These are phyloP conservation scores for Tragelaphus strepsiceros DNA, from an alignment of 2,113 vertebrate species.

Conservation along the genomic window DNA sequence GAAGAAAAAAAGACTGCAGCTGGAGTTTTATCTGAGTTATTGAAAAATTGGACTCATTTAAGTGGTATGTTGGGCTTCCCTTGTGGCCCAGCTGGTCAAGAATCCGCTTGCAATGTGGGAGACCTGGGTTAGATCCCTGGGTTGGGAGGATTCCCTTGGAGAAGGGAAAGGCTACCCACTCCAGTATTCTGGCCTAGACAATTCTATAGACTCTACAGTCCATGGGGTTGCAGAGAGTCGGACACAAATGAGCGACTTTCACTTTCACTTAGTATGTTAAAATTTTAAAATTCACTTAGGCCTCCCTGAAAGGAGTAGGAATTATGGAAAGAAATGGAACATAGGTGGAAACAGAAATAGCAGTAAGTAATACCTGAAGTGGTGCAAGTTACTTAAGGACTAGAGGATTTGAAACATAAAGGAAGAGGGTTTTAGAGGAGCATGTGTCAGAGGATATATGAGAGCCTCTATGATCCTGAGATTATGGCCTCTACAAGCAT, in stretches of 20 bases:
- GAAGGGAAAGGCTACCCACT: not conserved
- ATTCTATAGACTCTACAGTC: not conserved
- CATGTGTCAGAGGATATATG: not conserved
- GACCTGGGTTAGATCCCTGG: not conserved
- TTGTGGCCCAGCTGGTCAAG: not conserved
- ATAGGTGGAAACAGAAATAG: not conserved
- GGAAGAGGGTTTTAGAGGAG: not conserved
- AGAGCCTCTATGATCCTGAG: not conserved
- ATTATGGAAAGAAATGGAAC: not conserved
- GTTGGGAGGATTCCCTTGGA: not conserved
- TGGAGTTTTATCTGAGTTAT: slow-evolving; percentile 1
- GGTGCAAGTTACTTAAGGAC: not conserved
- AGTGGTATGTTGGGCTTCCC: not conserved
- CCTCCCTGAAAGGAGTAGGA: not conserved
- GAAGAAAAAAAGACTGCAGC: not conserved
- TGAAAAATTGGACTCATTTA: not conserved
- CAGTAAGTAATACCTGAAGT: not conserved
- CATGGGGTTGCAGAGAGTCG: not conserved
- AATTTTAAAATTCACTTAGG: not conserved
- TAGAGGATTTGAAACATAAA: not conserved
- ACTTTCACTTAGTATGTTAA: not conserved
- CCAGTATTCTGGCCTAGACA: not conserved
- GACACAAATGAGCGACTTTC: not conserved
- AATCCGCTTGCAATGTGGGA: not conserved
- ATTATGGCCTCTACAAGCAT: not conserved